Conservation (phyloP, 2,797 vertebrate species). For the Knipowitschia caucasica region DNA sequence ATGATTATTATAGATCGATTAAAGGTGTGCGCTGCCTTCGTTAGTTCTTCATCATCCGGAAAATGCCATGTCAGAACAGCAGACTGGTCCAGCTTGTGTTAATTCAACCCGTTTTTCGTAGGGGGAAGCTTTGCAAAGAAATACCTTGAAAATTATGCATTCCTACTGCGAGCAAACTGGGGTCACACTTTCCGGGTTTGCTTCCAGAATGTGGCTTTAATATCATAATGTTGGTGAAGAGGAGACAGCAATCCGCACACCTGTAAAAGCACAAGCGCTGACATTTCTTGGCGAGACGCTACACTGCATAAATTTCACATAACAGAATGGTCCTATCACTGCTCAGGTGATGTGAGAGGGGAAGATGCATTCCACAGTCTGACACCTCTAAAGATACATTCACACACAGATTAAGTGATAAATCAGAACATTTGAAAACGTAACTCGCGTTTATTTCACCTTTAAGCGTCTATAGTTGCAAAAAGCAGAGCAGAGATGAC, state of each 20-base stretch:
- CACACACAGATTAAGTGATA: slow-evolving; percentile 11
- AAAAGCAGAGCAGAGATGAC: slow-evolving; percentile 18
- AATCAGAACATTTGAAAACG: slow-evolving; percentile 16
- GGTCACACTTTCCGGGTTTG: slow-evolving; percentile 34
- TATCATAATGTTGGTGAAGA: slow-evolving; percentile 16
- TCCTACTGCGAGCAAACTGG: slow-evolving; percentile 51
- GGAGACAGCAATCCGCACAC: slow-evolving; percentile 19
- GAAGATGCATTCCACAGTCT: slow-evolving; percentile 22
- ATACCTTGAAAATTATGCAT: slow-evolving; percentile 32
- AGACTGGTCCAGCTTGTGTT: no score
- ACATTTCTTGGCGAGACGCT: slow-evolving; percentile 11
- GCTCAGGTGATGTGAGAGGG: slow-evolving; percentile 18
- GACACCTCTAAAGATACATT: slow-evolving; percentile 12
- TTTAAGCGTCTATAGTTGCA: slow-evolving; percentile 22
- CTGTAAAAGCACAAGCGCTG: slow-evolving; percentile 20
- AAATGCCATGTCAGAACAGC: no score
- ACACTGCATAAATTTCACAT: slow-evolving; percentile 33
- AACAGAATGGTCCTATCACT: slow-evolving; percentile 16
- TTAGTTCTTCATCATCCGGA: no score
- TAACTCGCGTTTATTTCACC: slow-evolving; percentile 26
- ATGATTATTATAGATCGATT: slow-evolving; percentile 14
- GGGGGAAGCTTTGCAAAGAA: slow-evolving; percentile 52
- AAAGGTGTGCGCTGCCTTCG: no score
- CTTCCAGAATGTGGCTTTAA: slow-evolving; percentile 30
- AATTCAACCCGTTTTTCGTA: no score